A percentile compares a stretch with the other conserved stretches of the same genome.
Evolutionary conservation across 2,888 invertebrate species (phyloP).

Genomic region (Galerucella pusilla): DNA sequence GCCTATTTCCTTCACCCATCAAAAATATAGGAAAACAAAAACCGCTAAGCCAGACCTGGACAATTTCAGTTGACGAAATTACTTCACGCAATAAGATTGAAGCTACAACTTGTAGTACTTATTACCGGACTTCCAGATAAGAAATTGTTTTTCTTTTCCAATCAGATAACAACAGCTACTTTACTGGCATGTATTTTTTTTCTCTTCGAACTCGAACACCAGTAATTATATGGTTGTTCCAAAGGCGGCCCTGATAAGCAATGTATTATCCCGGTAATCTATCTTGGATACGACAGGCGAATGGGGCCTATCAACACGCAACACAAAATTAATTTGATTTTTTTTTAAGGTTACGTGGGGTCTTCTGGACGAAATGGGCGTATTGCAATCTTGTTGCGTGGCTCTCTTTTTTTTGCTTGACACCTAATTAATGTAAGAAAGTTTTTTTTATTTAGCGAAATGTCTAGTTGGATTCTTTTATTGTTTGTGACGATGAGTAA

Average conservation of each 20-base stretch:
- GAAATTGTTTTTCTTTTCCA: slow-evolving; percentile 45
- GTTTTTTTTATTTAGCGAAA: slow-evolving; percentile 13
- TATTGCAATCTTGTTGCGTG: slow-evolving; percentile 32
- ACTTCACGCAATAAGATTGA: slow-evolving; percentile 42
- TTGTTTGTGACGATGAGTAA: neutral
- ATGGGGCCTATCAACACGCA: slow-evolving; percentile 53
- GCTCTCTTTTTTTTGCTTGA: slow-evolving; percentile 32
- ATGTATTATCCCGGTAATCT: slow-evolving; percentile 51
- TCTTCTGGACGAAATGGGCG: slow-evolving; percentile 31
- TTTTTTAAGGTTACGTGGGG: slow-evolving; percentile 33
- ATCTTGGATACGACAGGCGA: slow-evolving; percentile 52
- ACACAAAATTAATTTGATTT: slow-evolving; percentile 44
- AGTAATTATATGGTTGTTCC: slow-evolving; percentile 46
- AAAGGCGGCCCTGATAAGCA: slow-evolving; percentile 47
- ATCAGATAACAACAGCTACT: slow-evolving; percentile 47
- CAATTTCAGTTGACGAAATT: slow-evolving; percentile 45
- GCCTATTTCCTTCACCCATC: neutral
- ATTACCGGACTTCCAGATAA: slow-evolving; percentile 43
- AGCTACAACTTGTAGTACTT: slow-evolving; percentile 37
- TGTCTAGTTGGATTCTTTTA: slow-evolving; percentile 3
- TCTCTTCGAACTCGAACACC: slow-evolving; percentile 34
- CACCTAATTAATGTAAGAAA: slow-evolving; percentile 31
- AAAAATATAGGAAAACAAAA: neutral
- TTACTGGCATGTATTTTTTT: slow-evolving; percentile 39
- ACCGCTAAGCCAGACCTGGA: slow-evolving; percentile 16